Conservation (phyloP, 2,113 vertebrate species). For the Xyliphius kryptos region DNA sequence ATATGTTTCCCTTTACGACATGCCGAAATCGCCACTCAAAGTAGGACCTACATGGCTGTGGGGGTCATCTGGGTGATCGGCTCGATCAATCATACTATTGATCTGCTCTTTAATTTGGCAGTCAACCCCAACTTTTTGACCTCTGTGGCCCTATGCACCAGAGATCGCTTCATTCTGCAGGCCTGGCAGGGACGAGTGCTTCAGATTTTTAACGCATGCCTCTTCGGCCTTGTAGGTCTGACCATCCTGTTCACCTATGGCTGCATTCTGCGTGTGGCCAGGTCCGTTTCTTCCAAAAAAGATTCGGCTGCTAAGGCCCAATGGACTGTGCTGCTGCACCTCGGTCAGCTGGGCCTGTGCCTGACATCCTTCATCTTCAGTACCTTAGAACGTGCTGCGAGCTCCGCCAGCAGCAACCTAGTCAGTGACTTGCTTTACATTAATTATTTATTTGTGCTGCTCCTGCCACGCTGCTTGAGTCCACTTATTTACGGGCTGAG, state of each 20-base stretch:
- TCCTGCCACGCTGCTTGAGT: conserved; percentile 40
- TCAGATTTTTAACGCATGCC: conserved; percentile 10
- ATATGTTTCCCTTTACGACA: conserved; percentile 42
- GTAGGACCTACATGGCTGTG: conserved; percentile 27
- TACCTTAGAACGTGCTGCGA: conserved; percentile 18
- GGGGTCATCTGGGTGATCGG: conserved; percentile 30
- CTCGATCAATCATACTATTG: conserved; percentile 17
- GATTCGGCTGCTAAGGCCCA: conserved; percentile 23
- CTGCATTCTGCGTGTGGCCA: conserved; percentile 28
- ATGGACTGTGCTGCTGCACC: conserved; percentile 28
- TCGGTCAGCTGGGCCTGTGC: conserved; percentile 32
- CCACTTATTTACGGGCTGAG: conserved; percentile 47
- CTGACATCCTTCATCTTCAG: conserved; percentile 9
- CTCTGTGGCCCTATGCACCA: conserved; percentile 2
- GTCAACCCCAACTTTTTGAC: conserved; percentile 3
- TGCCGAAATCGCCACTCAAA: conserved; percentile 31
- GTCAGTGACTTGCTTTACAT: conserved; percentile 8
- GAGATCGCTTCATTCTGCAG: conserved; percentile 6
- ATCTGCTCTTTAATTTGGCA: conserved; percentile 19
- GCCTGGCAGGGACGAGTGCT: conserved; percentile 24
- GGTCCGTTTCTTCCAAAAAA: conserved; percentile 34
- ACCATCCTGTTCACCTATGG: conserved; percentile 35
- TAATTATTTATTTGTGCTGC: conserved; percentile 33
- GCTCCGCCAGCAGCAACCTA: neutral
- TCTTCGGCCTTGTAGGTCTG: conserved; percentile 6